Conservation (phyloP, 2,113 vertebrate genomes). For the Indri indri region DNA sequence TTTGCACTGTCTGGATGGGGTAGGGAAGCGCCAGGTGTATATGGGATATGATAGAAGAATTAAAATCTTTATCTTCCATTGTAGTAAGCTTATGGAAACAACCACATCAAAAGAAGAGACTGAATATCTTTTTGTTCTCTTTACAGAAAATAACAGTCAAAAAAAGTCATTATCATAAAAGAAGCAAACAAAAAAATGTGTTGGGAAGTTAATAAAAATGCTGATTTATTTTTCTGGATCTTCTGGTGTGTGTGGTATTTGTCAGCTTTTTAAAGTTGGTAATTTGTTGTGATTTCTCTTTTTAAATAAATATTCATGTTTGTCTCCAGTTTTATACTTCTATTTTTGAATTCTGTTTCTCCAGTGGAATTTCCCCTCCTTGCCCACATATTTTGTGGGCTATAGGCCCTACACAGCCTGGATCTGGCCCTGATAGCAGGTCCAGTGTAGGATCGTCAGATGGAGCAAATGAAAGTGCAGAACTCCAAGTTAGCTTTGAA, state of each 20-base stretch:
- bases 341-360: constrained; percentile 26
- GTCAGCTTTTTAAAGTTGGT: background rate
- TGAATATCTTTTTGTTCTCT: background rate
- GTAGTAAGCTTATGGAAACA: background rate
- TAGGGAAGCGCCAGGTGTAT: background rate
- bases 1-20: background rate
- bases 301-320: constrained; percentile 29
- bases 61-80: background rate
- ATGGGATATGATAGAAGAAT: background rate
- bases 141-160: background rate
- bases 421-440: background rate
- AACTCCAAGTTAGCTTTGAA: background rate
- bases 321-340: background rate
- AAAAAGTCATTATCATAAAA: background rate
- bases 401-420: background rate
- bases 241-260: background rate
- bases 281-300: background rate
- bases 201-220: background rate
- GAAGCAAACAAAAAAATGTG: background rate
- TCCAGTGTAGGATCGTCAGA: background rate
- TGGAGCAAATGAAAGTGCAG: background rate
- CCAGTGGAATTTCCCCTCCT: background rate
- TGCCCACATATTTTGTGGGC: background rate
- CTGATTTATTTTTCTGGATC: background rate
- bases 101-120: background rate